phyloP scores from a whole-genome alignment of 2,113 vertebrate species.

The Otocyon megalotis region DNA sequence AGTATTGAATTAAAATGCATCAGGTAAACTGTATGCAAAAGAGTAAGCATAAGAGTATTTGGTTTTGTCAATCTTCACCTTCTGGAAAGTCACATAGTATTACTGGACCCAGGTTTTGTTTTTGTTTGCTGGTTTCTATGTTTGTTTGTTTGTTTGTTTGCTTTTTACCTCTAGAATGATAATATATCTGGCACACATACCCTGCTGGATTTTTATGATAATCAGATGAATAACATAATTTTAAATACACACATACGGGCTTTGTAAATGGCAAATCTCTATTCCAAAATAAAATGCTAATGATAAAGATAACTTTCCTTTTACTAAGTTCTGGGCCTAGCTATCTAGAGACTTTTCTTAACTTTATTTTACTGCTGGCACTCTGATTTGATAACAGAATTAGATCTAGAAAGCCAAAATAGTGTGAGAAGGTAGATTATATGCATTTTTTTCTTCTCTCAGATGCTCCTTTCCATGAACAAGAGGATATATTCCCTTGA shows the following conservation, averaged over 20 bases:
- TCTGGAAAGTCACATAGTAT: neutral
- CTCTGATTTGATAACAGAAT: neutral
- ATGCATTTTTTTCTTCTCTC: neutral
- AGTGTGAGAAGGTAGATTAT: neutral
- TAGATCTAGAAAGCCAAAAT: neutral
- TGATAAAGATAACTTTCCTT: neutral
- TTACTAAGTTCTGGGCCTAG: neutral
- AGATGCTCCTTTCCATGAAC: neutral
- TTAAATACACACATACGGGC: neutral
- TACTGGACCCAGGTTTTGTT: neutral
- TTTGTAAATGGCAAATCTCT: neutral
- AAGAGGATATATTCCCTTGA: neutral
- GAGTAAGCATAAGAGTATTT: neutral
- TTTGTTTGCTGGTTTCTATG: neutral
- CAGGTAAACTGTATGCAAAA: neutral
- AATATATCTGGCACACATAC: neutral
- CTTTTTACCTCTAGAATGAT: neutral
- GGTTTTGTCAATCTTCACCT: neutral
- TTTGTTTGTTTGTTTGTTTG: neutral
- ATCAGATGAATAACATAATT: slow-evolving; percentile 18
- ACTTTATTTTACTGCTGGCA: neutral
- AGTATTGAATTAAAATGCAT: slow-evolving; percentile 5
- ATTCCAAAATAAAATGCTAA: neutral
- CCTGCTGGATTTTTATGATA: neutral
- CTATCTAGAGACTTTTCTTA: neutral